phyloP scores from a whole-genome alignment of 2,113 vertebrate species.

The Sander vitreus region DNA sequence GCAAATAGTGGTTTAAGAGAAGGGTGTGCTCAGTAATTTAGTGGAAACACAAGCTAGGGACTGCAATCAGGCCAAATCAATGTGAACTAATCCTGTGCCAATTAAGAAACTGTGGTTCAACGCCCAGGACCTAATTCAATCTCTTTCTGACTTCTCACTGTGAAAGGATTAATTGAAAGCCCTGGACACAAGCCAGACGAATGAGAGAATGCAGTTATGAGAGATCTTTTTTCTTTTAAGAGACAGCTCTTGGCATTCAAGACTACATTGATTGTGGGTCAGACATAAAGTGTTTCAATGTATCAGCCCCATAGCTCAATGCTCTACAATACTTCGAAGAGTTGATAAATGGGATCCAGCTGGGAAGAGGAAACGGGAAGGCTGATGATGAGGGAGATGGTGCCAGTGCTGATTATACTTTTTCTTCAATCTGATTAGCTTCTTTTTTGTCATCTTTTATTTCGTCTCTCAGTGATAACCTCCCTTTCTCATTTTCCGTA shows the following conservation, averaged over 20 bases:
- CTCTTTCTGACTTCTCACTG: slow-evolving; percentile 56
- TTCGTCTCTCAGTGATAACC: background rate
- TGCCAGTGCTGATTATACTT: slow-evolving; percentile 19
- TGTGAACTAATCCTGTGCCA: slow-evolving; percentile 76
- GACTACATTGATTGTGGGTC: slow-evolving; percentile 38
- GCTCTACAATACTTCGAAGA: slow-evolving; percentile 27
- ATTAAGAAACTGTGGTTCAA: slow-evolving; percentile 71
- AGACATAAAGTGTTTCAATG: slow-evolving; percentile 35
- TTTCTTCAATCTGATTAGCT: slow-evolving; percentile 35
- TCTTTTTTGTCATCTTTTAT: slow-evolving; percentile 19
- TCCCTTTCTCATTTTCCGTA: slow-evolving; percentile 2
- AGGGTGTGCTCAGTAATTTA: slow-evolving; percentile 68
- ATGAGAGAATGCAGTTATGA: slow-evolving; percentile 47
- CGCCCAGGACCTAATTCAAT: slow-evolving; percentile 66
- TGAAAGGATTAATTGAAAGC: slow-evolving; percentile 70
- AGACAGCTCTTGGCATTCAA: slow-evolving; percentile 38
- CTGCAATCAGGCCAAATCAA: slow-evolving; percentile 78
- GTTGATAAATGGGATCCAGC: slow-evolving; percentile 33
- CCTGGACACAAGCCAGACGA: slow-evolving; percentile 43
- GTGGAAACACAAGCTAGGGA: slow-evolving; percentile 54
- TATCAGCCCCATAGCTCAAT: slow-evolving; percentile 25
- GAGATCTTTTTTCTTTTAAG: slow-evolving; percentile 32
- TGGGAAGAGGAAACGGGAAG: slow-evolving; percentile 17
- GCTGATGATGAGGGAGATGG: slow-evolving; percentile 24
- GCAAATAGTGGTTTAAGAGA: slow-evolving; percentile 51